Evolutionary conservation across 2,113 vertebrate species (phyloP).

Genomic region (Oncorhynchus keta): DNA sequence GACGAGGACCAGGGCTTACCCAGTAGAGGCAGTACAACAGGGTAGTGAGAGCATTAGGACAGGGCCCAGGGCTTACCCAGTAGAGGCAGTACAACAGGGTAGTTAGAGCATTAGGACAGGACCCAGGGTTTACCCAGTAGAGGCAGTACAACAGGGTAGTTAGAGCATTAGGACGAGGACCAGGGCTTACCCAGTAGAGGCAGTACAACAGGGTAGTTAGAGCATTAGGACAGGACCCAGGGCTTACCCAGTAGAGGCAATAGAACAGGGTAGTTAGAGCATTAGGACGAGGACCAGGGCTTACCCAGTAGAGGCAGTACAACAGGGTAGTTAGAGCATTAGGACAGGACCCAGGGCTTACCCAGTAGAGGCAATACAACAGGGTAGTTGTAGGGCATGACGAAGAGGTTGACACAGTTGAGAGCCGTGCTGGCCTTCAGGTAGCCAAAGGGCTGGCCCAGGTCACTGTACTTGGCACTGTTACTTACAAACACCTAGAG

Average conservation of each 20-base stretch:
- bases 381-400: slow-evolving; percentile 98
- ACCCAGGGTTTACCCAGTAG: too few relatives aligned
- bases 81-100: too few relatives aligned
- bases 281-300: too few relatives aligned
- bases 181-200: slow-evolving; percentile 75
- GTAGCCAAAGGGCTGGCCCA: slow-evolving; percentile 95
- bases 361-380: slow-evolving; percentile 93
- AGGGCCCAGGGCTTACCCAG: too few relatives aligned
- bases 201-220: too few relatives aligned
- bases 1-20: neutral
- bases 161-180: too few relatives aligned
- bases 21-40: too few relatives aligned
- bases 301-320: slow-evolving; percentile 92
- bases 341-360: slow-evolving; percentile 43
- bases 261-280: slow-evolving; percentile 49
- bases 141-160: slow-evolving; percentile 76
- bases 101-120: neutral
- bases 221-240: neutral
- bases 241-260: slow-evolving; percentile 68
- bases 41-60: neutral
- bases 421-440: slow-evolving; percentile 96
- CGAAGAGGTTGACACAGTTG: slow-evolving; percentile 96
- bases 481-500: slow-evolving; percentile 93
- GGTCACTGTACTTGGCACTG: slow-evolving; percentile 97
- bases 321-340: slow-evolving; percentile 83